phyloP scores from a whole-genome alignment of 2,888 invertebrate genomes.

The Orchesellides sinensis region DNA sequence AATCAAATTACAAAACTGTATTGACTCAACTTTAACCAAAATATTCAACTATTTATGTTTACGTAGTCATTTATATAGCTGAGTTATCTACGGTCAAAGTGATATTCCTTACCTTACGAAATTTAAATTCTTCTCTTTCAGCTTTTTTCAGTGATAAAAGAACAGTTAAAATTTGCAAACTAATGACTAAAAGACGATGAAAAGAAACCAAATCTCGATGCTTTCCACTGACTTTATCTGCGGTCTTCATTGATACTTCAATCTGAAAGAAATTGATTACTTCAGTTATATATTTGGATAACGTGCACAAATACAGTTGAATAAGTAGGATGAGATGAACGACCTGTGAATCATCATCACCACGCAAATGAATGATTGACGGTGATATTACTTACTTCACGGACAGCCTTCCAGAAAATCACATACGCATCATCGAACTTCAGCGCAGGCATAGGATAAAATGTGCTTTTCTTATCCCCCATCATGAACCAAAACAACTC shows the following conservation, averaged over 20 bases:
- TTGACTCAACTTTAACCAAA: neutral
- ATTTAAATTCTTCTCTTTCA: constrained; percentile 73
- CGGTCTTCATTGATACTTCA: constrained; percentile 70
- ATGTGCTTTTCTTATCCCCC: constrained; percentile 81
- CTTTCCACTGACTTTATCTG: constrained; percentile 70
- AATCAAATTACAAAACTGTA: constrained; percentile 6
- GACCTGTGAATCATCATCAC: constrained; percentile 46
- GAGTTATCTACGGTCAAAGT: no score
- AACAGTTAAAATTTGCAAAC: constrained; percentile 77
- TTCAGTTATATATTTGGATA: neutral
- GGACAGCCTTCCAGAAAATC: constrained; percentile 88
- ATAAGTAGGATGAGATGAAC: constrained; percentile 42
- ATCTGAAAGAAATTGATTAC: constrained; percentile 70
- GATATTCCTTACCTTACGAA: constrained; percentile 71
- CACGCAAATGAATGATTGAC: constrained; percentile 7
- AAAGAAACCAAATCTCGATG: constrained; percentile 86
- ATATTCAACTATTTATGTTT: neutral
- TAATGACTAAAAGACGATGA: constrained; percentile 90
- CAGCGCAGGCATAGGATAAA: constrained; percentile 83
- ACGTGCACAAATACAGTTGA: neutral
- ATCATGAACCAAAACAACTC: constrained; percentile 97
- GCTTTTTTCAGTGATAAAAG: constrained; percentile 71
- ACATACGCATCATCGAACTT: constrained; percentile 88
- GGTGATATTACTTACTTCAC: constrained; percentile 76
- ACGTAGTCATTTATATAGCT: neutral